Evolutionary conservation across 2,888 invertebrate species (phyloP), one percentile per base, ranked within the genome.

Genomic region (Conus canariensis): DNA sequence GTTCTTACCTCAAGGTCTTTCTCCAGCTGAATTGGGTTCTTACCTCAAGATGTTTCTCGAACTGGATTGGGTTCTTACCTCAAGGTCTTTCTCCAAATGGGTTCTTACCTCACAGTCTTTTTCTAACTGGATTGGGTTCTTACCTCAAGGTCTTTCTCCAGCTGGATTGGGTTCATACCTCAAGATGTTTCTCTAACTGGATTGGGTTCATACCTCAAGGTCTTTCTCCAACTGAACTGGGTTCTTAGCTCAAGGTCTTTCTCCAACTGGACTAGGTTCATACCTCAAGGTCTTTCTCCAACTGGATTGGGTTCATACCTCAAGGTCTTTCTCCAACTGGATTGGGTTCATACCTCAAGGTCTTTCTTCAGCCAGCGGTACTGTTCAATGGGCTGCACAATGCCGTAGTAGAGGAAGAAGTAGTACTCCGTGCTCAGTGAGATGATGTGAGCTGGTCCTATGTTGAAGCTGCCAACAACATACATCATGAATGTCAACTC

Each of bases 341-440:
- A 45, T 45, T 45, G 45, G 45, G 45, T 74, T 14, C 60, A 85
- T 93, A 97, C 97, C 96, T 97, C 96, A 77, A 99, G 97, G 96
- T 99, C 99, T n/a, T 97, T 96, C 93, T 97, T 97, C 7, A 99
- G 97, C 99, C 99, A 99, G 88, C 98, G 97, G 95, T 97, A 96
- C 92, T 96, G 96, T 58, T 93, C 92, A 12, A 93, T 64, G 22
- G 94, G 93, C 92, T 98, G 98, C 94, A 98, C 97, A 80, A 98
- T 95, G 0, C 99, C 99, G 95, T 98, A 99, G 94, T 98, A 97
- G 77, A 98, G 97, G 96, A 98, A 99, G 97, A 99, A 99, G 96
- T 99, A 99, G 85, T 94, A 98, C 97, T 99, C 99, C 0, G 99
- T 99, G 91, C 98, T 98, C 94, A 99, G 97, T 56, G 98, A 98